Base-by-base conservation (phyloP, 1,140 invertebrate genomes). In the Acromyrmex echinatior region DNA sequence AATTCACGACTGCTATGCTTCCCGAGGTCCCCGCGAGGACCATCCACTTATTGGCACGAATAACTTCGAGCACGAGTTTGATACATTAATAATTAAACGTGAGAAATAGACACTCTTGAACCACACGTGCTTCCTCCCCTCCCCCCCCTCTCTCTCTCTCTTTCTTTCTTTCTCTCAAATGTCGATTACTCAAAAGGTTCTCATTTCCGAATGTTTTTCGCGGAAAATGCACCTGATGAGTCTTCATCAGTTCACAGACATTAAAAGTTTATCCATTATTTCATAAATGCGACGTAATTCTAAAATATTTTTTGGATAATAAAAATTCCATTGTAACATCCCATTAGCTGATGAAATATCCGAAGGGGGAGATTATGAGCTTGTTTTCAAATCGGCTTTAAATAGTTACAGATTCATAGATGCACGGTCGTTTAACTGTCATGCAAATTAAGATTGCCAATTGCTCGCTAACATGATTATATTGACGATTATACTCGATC, bases 61-160 rank as follows among this genome's bases (percentile, higher is more conserved):
- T 90, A 91, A 87, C 79, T 89, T 45, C 70, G 68, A 56, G 21
- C 60, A 58, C 68, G 84, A 89, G 81, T 70, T 71, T 77, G 87
- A 81, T 84, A 63, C 86, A 85, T 77, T 91, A 92, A 92, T 88
- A 79, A 81, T 87, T 84, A 74, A 86, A 76, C 87, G 84, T 91
- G 86, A 92, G 87, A 92, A 92, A 92, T 88, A 88, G 70, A 73
- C 78, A 51, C 28, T 60, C 62, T 63, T 16, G 45, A 63, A 45
- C 53, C 12, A 25, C 60, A 56, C 14, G 35, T 49, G 68, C 53
- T 51, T 60, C 28, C 5, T 6, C 31, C 31, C 31, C 31, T 2
- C 28, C 28, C 28, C 2, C 6, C 28, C 66, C 51, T 66, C 0
- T 62, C 10, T 71, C 25, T 31, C 28, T 31, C 28, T 31, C 28